Evolutionary conservation across 2,888 invertebrate species (phyloP).

Genomic region (Mesorhabditis belari): DNA sequence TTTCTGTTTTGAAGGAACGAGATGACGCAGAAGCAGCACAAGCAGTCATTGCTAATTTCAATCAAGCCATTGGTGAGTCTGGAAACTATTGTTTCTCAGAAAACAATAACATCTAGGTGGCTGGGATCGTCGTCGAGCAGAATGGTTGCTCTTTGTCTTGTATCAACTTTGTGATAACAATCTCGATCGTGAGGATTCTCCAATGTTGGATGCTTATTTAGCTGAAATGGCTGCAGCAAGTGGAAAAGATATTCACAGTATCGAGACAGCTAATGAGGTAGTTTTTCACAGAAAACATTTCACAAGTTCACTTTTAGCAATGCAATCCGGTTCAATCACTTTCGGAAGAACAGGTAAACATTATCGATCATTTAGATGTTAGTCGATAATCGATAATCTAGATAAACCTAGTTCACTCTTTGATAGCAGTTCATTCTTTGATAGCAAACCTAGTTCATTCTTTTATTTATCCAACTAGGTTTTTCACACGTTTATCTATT

Average conservation of each 20-base stretch:
- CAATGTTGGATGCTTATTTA: slow-evolving; percentile 60
- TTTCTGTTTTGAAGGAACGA: background rate
- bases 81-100: background rate
- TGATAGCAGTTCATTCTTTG: too few species aligned
- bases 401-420: too few species aligned
- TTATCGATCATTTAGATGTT: too few species aligned
- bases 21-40: background rate
- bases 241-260: slow-evolving; percentile 58
- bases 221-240: slow-evolving; percentile 57
- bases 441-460: too few species aligned
- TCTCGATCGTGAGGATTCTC: slow-evolving; percentile 55
- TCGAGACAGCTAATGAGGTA: slow-evolving; percentile 58
- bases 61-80: background rate
- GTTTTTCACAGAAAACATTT: slow-evolving; percentile 14
- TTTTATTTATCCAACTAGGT: too few species aligned
- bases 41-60: background rate
- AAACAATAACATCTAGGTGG: slow-evolving; percentile 52
- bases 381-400: too few species aligned
- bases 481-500: too few species aligned
- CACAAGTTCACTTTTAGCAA: slow-evolving; percentile 53
- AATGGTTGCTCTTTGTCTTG: slow-evolving; percentile 61
- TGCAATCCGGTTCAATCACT: slow-evolving; percentile 61
- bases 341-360: slow-evolving; percentile 57
- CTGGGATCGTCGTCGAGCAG: slow-evolving; percentile 60
- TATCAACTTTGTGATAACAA: slow-evolving; percentile 58